Evolutionary conservation across 2,888 invertebrate species (phyloP), one percentile per base, ranked within the genome.

Genomic region (Axea sp.): DNA sequence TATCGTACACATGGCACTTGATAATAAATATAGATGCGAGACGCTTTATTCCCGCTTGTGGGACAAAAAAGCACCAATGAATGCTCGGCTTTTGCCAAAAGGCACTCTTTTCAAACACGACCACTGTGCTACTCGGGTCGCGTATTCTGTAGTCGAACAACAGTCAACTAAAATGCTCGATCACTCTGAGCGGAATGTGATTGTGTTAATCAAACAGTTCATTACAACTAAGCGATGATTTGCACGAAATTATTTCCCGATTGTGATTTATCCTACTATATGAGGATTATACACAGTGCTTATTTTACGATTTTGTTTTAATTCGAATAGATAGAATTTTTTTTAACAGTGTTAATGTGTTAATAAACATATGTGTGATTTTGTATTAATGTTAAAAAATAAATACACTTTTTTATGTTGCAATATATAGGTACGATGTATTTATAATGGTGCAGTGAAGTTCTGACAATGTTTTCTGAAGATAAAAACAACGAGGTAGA

Each of bases 11-110:
- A 19, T 57, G 11, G 59, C 41, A 19, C 35, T 19, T 14, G 30
- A 33, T 69, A 60, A 69, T 47, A 62, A 60, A 60, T 55, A 69
- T 59, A 59, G 69, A 69, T 26, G 45, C 60, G 33, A 49, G 35
- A 12, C 55, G 45, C 55, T 76, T 68, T 76, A 57, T 39, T 51
- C 60, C 51, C 47, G 76, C 57, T 65, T 57, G 53, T 24, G 55
- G 41, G 55, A 69, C 60, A 75, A 72, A 73, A 65, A 76, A 69
- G 57, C 53, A 15, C 62, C 59, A 57, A 62, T 51, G 55, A 49
- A 68, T 68, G 47, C 73, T 26, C 62, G 30, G 49, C 76, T 68
- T 67, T 69, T 65, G 73, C 62, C 71, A 67, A 76, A 73, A 76
- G 72, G 24, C 60, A 55, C 68, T 68, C 64, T 64, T 64, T 43